These are phyloP conservation scores for Apis laboriosa DNA, from an alignment of 1,140 invertebrate species.

Conservation along the genomic window DNA sequence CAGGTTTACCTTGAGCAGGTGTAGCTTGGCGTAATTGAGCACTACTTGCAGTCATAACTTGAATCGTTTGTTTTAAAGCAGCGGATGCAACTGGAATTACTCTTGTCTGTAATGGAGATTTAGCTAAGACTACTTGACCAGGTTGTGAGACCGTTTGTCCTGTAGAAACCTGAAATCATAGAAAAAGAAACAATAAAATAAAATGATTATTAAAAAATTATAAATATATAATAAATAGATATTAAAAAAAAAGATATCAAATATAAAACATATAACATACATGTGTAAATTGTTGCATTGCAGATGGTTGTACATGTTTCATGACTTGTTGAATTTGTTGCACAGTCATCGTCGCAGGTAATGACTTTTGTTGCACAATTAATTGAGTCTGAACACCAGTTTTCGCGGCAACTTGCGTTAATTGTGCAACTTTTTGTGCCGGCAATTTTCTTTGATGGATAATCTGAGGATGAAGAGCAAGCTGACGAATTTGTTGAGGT, in stretches of 20 bases:
- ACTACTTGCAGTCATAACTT: slow-evolving; percentile 79
- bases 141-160: slow-evolving; percentile 74
- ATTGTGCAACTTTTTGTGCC: slow-evolving; percentile 83
- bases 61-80: slow-evolving; percentile 82
- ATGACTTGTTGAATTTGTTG: slow-evolving; percentile 91
- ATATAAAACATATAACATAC: slow-evolving; percentile 62
- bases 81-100: slow-evolving; percentile 80
- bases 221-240: no score
- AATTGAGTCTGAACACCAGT: slow-evolving; percentile 82
- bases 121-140: slow-evolving; percentile 77
- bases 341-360: slow-evolving; percentile 85
- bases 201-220: not conserved
- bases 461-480: slow-evolving; percentile 86
- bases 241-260: not conserved
- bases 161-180: slow-evolving; percentile 68
- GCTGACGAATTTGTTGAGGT: slow-evolving; percentile 85
- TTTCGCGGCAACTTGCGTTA: slow-evolving; percentile 82
- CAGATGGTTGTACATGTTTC: slow-evolving; percentile 83
- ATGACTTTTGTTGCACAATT: slow-evolving; percentile 85
- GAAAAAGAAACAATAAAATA: not conserved
- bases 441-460: slow-evolving; percentile 84
- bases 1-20: slow-evolving; percentile 75
- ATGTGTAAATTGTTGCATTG: slow-evolving; percentile 81
- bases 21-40: slow-evolving; percentile 75
- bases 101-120: slow-evolving; percentile 78